These are phyloP conservation scores for Falco naumanni DNA, from an alignment of 2,797 vertebrate genomes.

Conservation along the genomic window DNA sequence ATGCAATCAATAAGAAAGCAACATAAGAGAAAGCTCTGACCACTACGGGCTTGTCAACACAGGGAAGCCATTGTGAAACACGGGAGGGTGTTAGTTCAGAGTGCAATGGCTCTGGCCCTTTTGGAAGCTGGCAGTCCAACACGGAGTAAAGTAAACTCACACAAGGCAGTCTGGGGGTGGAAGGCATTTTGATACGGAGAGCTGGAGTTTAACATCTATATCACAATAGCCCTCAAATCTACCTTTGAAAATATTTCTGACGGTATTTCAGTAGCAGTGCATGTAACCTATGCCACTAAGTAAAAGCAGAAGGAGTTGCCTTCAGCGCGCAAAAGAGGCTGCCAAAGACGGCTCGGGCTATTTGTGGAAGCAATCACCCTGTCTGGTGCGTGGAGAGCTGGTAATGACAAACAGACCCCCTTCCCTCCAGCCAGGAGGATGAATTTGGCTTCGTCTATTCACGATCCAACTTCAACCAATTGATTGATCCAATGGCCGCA, in stretches of 20 bases:
- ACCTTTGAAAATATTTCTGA: constrained; percentile 33
- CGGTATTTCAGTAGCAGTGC: background rate
- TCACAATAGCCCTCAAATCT: constrained; percentile 1
- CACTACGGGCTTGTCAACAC: background rate
- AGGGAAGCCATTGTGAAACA: background rate
- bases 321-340: background rate
- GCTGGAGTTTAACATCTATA: background rate
- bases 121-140: background rate
- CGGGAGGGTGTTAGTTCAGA: background rate
- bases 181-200: background rate
- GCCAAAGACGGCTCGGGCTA: background rate
- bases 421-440: background rate
- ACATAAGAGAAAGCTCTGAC: constrained; percentile 21
- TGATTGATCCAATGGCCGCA: background rate
- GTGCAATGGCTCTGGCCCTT: background rate
- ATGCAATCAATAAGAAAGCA: constrained; percentile 24
- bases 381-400: background rate
- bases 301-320: constrained; percentile 1
- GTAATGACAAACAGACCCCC: background rate
- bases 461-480: background rate
- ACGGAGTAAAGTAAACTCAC: background rate
- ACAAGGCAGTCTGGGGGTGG: background rate
- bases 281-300: background rate
- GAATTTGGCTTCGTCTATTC: background rate
- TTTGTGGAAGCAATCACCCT: background rate